Conservation (phyloP, 1,140 invertebrate species). For the Heliconius eleuchia region DNA sequence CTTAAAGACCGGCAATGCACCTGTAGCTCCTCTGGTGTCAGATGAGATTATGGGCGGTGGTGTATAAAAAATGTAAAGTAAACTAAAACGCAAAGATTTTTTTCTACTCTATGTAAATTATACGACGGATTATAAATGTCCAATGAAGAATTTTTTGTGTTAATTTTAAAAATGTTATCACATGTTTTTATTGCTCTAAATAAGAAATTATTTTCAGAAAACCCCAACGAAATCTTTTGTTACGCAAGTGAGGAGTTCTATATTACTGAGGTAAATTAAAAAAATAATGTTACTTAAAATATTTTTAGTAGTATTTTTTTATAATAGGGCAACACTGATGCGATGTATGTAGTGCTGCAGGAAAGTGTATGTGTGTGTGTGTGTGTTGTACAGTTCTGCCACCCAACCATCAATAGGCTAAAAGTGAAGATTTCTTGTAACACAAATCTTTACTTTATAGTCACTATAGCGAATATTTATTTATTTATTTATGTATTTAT, state of each 20-base stretch:
- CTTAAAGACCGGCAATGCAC: too few relatives aligned
- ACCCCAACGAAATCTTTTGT: conserved; percentile 45
- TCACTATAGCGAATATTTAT: too few relatives aligned
- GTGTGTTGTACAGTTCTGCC: too few relatives aligned
- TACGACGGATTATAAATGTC: background rate
- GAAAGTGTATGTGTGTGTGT: too few relatives aligned
- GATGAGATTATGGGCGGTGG: too few relatives aligned
- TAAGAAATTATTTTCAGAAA: conserved; percentile 33
- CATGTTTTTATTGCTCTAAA: background rate
- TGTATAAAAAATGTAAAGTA: background rate
- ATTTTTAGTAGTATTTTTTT: background rate
- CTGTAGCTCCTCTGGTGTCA: too few relatives aligned
- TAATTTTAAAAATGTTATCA: background rate
- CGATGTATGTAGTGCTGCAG: too few relatives aligned
- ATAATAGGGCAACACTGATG: too few relatives aligned
- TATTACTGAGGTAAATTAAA: conserved; percentile 44
- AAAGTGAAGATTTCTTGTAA: too few relatives aligned
- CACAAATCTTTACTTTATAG: too few relatives aligned
- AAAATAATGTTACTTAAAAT: background rate
- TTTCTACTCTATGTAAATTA: background rate
- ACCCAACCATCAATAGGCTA: too few relatives aligned
- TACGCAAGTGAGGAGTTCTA: conserved; percentile 48
- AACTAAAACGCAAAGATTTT: background rate
- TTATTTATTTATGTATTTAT: too few relatives aligned
- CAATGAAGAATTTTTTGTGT: background rate